Conservation (phyloP, 2,888 invertebrate genomes). For the Pseudococcus jackbeardsleyi region DNA sequence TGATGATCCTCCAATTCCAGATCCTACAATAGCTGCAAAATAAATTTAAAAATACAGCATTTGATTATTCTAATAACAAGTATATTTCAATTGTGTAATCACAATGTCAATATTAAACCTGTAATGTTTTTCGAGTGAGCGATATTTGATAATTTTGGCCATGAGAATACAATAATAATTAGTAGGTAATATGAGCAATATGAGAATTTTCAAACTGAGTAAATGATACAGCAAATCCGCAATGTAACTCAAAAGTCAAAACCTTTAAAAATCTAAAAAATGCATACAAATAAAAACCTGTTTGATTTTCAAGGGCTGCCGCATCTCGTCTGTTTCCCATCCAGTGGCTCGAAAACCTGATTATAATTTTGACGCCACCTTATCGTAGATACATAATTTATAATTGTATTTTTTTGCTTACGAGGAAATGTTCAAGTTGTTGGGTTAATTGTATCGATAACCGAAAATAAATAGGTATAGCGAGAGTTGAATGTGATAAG, state of each 20-base stretch:
- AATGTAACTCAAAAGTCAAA: not conserved
- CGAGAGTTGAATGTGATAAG: not conserved
- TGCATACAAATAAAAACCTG: not conserved
- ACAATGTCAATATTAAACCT: too few relatives aligned
- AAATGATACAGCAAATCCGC: not conserved
- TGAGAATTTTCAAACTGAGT: too few relatives aligned
- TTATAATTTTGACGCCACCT: not conserved
- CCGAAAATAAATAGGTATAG: not conserved
- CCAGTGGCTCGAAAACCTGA: not conserved
- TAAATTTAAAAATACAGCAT: not conserved
- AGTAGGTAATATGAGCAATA: too few relatives aligned
- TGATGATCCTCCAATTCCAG: slow-evolving; percentile 76
- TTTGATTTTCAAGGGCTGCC: not conserved
- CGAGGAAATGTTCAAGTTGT: not conserved
- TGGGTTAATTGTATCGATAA: not conserved
- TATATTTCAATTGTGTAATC: not conserved
- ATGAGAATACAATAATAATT: too few relatives aligned
- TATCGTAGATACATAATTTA: not conserved
- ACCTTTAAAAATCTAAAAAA: not conserved
- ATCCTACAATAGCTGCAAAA: slow-evolving; percentile 75
- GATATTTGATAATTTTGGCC: too few relatives aligned
- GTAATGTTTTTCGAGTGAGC: too few relatives aligned
- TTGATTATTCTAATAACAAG: not conserved
- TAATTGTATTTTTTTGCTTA: not conserved
- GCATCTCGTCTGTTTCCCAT: slow-evolving; percentile 1